phyloP scores from a whole-genome alignment of 2,113 vertebrate species.

The Copsychus sechellarum region DNA sequence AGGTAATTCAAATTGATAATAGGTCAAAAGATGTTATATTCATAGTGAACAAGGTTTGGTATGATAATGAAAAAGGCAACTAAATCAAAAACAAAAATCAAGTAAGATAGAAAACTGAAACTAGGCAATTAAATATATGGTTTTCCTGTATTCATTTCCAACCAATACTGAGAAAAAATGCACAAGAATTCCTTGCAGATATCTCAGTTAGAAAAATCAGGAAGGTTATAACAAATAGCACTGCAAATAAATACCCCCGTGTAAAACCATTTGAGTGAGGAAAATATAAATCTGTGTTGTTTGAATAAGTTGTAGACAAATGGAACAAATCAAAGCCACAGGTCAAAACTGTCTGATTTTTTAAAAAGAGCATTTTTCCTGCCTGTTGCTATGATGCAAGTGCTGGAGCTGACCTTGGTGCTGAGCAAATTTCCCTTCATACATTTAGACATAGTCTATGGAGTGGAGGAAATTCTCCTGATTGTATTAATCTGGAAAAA shows the following conservation, averaged over 20 bases:
- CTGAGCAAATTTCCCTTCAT: not conserved
- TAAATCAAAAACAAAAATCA: not conserved
- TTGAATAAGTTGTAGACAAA: not conserved
- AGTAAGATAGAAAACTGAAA: not conserved
- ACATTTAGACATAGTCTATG: not conserved
- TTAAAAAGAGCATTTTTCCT: not conserved
- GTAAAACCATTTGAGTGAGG: not conserved
- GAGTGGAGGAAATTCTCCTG: not conserved
- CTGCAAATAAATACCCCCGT: accelerated
- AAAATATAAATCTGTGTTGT: not conserved
- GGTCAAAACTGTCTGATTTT: accelerated
- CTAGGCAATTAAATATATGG: not conserved
- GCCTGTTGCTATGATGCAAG: not conserved
- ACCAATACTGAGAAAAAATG: not conserved
- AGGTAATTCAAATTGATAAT: not conserved
- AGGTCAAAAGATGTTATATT: not conserved
- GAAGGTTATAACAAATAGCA: not conserved
- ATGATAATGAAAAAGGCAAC: not conserved
- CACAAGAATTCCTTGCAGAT: accelerated
- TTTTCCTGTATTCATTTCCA: not conserved
- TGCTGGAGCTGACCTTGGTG: not conserved
- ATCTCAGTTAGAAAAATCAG: not conserved
- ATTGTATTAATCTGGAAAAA: not conserved
- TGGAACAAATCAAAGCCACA: not conserved
- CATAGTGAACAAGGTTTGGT: not conserved